A percentile compares a stretch with the other conserved stretches of the same genome.
phyloP scores from a whole-genome alignment of 2,888 invertebrate species.

The Erynnis tages region DNA sequence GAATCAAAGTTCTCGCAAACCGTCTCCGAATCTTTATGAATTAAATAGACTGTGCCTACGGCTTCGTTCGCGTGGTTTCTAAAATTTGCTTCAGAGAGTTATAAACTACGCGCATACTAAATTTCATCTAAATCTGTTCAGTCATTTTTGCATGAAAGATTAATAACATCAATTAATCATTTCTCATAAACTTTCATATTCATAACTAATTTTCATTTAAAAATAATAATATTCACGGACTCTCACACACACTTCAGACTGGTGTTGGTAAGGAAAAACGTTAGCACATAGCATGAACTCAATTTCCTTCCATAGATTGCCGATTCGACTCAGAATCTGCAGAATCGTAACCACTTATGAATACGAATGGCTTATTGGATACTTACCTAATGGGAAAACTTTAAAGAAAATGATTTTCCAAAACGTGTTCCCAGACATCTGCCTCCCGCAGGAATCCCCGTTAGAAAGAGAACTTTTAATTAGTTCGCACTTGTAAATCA shows the following conservation, averaged over 20 bases:
- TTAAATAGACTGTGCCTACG: no score
- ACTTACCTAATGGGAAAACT: slow-evolving; percentile 35
- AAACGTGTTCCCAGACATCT: slow-evolving; percentile 29
- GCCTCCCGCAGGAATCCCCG: slow-evolving; percentile 28
- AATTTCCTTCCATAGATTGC: slow-evolving; percentile 16
- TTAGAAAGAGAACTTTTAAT: slow-evolving; percentile 30
- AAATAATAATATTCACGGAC: no score
- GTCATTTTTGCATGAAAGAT: no score
- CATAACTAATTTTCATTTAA: no score
- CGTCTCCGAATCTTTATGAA: slow-evolving; percentile 10
- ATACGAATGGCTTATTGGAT: slow-evolving; percentile 25
- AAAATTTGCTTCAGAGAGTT: no score
- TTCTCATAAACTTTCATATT: no score
- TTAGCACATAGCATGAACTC: slow-evolving; percentile 6
- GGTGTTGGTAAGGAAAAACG: no score
- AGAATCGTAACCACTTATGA: slow-evolving; percentile 21
- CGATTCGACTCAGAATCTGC: slow-evolving; percentile 23
- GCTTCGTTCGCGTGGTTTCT: no score
- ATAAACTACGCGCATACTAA: no score
- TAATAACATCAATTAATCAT: no score
- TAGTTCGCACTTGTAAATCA: slow-evolving; percentile 29
- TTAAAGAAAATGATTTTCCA: slow-evolving; percentile 30
- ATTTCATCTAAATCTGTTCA: no score
- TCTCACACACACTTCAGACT: no score
- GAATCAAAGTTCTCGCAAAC: slow-evolving; percentile 19